Evolutionary conservation across 2,113 vertebrate genomes (phyloP), one percentile per base, ranked within the genome.

Genomic region (Bostrychus sinensis): DNA sequence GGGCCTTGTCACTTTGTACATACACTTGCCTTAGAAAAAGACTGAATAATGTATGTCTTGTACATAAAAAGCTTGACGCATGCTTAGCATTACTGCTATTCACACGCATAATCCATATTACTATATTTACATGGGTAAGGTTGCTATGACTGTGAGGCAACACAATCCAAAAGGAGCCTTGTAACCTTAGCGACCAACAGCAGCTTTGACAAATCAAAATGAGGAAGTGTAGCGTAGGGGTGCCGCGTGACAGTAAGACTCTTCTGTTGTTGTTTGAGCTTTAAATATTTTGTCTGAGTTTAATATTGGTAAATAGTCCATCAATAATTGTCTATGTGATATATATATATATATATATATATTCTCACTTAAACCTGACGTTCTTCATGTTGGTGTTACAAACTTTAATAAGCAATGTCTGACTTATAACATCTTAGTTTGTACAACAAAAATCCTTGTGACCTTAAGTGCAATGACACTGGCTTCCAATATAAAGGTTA

Each of bases 181-280:
- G 79, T 78, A 66, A 83, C 71, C 70, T 60, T 78, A 62, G 78
- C 32, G 39, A 87, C 78, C 82, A 75, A 85, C 62, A 63, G 71
- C 77, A 78, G 87, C 86, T 88, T 85, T 71, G 85, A 90, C 85
- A 83, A 91, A 89, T 88, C 86, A 83, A 61, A 60, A 63, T 0
- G 42, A 70, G 63, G 51, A 72, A 42, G 77, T 73, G 77, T 85
- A 77, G 61, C 79, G 20, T 38, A 16, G 65, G 17, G 41, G 66
- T 26, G 64, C 57, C 75, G 22, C 22, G 56, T 70, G 38, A 61
- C 69, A 3, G 59, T n/a, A n/a, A n/a, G 51, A 28, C 25, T 60
- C 80, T 72, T 73, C 25, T 68, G 22, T 72, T 82, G 64, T 79
- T 74, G n/a, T n/a, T n/a, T n/a, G 60, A 87, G 82, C 81, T 89